Evolutionary conservation across 2,113 vertebrate species (phyloP).

Genomic region (Lagenorhynchus albirostris): DNA sequence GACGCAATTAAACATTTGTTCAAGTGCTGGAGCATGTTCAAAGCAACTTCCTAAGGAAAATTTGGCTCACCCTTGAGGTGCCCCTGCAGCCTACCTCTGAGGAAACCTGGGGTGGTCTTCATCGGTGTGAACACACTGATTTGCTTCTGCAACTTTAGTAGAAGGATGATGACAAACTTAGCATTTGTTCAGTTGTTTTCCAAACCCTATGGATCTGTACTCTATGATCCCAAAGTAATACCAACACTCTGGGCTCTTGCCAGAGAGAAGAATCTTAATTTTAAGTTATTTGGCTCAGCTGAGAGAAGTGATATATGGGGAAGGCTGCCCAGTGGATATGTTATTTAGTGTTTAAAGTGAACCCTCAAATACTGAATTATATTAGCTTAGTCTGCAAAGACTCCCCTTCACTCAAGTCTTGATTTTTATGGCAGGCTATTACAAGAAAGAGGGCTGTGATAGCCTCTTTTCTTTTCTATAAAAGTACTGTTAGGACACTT

Average conservation of each 20-base stretch:
- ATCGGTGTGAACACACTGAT: neutral
- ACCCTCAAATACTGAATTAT: neutral
- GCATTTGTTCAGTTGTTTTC: constrained; percentile 4
- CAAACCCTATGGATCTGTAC: neutral
- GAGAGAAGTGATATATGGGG: neutral
- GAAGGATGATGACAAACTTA: neutral
- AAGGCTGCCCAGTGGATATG: neutral
- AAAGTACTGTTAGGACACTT: neutral
- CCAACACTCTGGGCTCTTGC: neutral
- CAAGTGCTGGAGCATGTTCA: constrained; percentile 48
- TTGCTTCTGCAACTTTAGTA: neutral
- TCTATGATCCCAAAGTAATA: neutral
- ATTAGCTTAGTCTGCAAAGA: neutral
- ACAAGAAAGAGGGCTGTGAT: neutral
- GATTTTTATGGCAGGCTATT: neutral
- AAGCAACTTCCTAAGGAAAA: constrained; percentile 55
- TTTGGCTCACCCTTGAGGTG: constrained; percentile 45
- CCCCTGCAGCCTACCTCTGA: constrained; percentile 3
- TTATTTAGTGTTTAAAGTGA: neutral
- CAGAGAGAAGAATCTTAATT: neutral
- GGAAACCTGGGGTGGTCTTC: constrained; percentile 32
- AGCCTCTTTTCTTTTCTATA: neutral
- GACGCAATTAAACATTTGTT: constrained; percentile 60
- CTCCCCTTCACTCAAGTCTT: neutral
- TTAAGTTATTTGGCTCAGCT: neutral